A percentile compares a stretch with the other conserved stretches of the same genome.
phyloP scores from a whole-genome alignment of 1,140 invertebrate species.

The Dreissena polymorpha region DNA sequence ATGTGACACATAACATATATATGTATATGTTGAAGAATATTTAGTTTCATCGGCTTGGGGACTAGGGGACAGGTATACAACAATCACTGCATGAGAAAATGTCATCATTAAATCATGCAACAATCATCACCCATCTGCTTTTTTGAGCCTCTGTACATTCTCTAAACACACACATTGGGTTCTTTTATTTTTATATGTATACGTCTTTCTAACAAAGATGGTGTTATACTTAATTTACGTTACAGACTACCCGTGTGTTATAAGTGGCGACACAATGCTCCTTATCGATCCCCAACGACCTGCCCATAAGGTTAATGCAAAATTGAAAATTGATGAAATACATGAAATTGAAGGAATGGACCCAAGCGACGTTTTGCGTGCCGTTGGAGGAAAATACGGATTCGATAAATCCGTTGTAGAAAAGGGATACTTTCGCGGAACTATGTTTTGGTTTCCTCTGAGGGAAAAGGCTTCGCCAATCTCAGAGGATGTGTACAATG shows the following conservation, averaged over 20 bases:
- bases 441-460: constrained; percentile 73
- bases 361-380: neutral
- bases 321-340: neutral
- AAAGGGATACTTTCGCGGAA: constrained; percentile 58
- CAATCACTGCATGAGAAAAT: too few relatives aligned
- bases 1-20: too few relatives aligned
- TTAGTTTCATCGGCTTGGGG: too few relatives aligned
- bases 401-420: neutral
- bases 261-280: constrained; percentile 67
- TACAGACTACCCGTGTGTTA: constrained; percentile 70
- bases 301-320: constrained; percentile 35
- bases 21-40: too few relatives aligned
- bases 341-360: constrained; percentile 7
- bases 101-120: too few relatives aligned
- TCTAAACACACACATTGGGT: too few relatives aligned
- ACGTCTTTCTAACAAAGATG: neutral
- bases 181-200: too few relatives aligned
- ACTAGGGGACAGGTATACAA: too few relatives aligned
- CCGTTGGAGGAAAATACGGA: constrained; percentile 10
- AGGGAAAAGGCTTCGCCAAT: constrained; percentile 56
- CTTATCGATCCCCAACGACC: constrained; percentile 69
- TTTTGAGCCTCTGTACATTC: too few relatives aligned
- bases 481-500: constrained; percentile 57
- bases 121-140: too few relatives aligned
- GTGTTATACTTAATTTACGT: constrained; percentile 19